phyloP scores from a whole-genome alignment of 2,888 invertebrate species.

The Chloroclystis v-ata region DNA sequence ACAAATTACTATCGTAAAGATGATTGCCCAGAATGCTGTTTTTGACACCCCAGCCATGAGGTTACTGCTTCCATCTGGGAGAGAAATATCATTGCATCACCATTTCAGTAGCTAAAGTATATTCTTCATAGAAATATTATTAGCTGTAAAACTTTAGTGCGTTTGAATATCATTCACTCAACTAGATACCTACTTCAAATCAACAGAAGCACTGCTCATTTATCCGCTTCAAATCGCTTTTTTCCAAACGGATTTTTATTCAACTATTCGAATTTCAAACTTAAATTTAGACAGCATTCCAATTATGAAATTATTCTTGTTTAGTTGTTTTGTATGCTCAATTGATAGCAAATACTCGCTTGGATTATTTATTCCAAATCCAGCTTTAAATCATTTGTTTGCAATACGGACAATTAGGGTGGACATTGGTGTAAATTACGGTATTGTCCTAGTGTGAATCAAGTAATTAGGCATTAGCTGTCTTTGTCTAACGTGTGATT shows the following conservation, averaged over 20 bases:
- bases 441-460: slow-evolving; percentile 20
- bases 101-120: not conserved
- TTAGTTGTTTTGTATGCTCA: slow-evolving; percentile 1
- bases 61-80: slow-evolving; percentile 56
- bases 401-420: slow-evolving; percentile 19
- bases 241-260: no score
- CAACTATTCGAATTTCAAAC: not conserved
- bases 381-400: slow-evolving; percentile 9
- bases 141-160: no score
- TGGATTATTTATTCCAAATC: slow-evolving; percentile 13
- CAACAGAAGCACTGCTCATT: no score
- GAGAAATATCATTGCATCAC: slow-evolving; percentile 7
- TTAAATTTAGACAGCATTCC: not conserved
- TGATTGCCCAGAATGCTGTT: slow-evolving; percentile 62
- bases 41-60: slow-evolving; percentile 64
- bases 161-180: no score
- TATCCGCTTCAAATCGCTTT: no score
- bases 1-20: slow-evolving; percentile 51
- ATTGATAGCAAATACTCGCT: slow-evolving; percentile 13
- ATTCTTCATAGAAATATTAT: no score
- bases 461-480: slow-evolving; percentile 12
- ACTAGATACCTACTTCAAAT: no score
- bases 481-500: slow-evolving; percentile 16
- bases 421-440: slow-evolving; percentile 23
- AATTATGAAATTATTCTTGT: slow-evolving; percentile 7